Conservation (phyloP, 2,888 invertebrate species). For the Archips crataeganus region DNA sequence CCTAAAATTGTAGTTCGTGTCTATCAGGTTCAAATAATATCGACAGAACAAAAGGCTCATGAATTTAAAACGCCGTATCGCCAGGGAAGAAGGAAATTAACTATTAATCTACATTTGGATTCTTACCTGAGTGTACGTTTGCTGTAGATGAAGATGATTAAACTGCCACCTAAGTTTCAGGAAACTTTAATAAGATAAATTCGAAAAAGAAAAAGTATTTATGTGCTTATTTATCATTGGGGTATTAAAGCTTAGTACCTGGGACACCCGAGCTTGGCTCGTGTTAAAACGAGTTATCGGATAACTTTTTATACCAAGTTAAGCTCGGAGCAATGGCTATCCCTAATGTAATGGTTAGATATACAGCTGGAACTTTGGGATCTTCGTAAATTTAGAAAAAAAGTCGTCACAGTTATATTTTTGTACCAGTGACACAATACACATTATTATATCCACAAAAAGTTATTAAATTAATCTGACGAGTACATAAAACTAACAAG, state of each 20-base stretch:
- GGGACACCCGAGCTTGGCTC: constrained; percentile 3
- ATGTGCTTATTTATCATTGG: background rate
- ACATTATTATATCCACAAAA: too few relatives aligned
- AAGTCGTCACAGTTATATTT: background rate
- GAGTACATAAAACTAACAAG: too few relatives aligned
- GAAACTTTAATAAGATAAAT: constrained; percentile 21
- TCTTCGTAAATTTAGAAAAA: background rate
- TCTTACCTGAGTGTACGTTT: constrained; percentile 18
- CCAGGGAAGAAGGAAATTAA: constrained; percentile 13
- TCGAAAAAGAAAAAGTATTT: constrained; percentile 9
- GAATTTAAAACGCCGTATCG: constrained; percentile 20
- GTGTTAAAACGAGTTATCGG: constrained; percentile 1
- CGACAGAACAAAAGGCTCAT: constrained; percentile 18
- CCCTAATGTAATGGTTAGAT: constrained; percentile 2
- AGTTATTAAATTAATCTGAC: too few relatives aligned
- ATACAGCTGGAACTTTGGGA: background rate
- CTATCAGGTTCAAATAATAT: constrained; percentile 1
- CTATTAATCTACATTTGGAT: constrained; percentile 29
- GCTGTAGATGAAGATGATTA: constrained; percentile 29
- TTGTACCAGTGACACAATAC: background rate
- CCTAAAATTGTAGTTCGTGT: background rate
- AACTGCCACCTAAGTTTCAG: constrained; percentile 29
- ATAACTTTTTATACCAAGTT: constrained; percentile 3
- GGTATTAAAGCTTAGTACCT: constrained; percentile 2
- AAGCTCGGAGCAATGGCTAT: background rate